A percentile compares a stretch with the other conserved stretches of the same genome.
These are phyloP conservation scores for Agrilus mali DNA, from an alignment of 2,888 invertebrate genomes.

Conservation along the genomic window DNA sequence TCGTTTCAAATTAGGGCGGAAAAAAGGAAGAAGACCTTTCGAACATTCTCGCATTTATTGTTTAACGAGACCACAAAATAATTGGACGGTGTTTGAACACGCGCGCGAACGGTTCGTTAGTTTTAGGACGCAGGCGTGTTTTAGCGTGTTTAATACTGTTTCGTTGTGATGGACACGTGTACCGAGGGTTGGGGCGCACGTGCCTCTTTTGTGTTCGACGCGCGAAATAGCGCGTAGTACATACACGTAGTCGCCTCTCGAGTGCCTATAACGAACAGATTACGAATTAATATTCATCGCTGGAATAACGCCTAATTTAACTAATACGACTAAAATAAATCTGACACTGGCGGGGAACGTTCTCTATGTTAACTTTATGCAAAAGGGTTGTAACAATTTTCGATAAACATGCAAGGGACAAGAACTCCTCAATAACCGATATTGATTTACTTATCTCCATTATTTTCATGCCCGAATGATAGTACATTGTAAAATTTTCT, in stretches of 20 bases:
- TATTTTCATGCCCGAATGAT: too few species aligned
- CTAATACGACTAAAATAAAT: too few species aligned
- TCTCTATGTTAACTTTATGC: too few species aligned
- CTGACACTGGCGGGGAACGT: too few species aligned
- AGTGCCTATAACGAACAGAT: slow-evolving; percentile 15
- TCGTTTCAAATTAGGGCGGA: too few species aligned
- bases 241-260: slow-evolving; percentile 18
- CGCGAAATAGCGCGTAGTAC: slow-evolving; percentile 22
- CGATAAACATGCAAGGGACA: too few species aligned
- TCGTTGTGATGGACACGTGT: slow-evolving; percentile 20
- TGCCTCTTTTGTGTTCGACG: slow-evolving; percentile 19
- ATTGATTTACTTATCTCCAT: too few species aligned
- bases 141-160: slow-evolving; percentile 21
- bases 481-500: too few species aligned
- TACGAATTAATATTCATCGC: slow-evolving; percentile 24
- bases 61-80: slow-evolving; percentile 34
- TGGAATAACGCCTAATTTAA: too few species aligned
- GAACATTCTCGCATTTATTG: slow-evolving; percentile 22
- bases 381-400: too few species aligned
- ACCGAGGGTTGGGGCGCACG: slow-evolving; percentile 14
- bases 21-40: too few species aligned
- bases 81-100: slow-evolving; percentile 32
- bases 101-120: slow-evolving; percentile 30
- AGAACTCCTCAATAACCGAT: too few species aligned
- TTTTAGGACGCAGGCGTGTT: slow-evolving; percentile 23